These are phyloP conservation scores for Podabrus alpinus DNA, from an alignment of 2,888 invertebrate genomes.

Conservation along the genomic window DNA sequence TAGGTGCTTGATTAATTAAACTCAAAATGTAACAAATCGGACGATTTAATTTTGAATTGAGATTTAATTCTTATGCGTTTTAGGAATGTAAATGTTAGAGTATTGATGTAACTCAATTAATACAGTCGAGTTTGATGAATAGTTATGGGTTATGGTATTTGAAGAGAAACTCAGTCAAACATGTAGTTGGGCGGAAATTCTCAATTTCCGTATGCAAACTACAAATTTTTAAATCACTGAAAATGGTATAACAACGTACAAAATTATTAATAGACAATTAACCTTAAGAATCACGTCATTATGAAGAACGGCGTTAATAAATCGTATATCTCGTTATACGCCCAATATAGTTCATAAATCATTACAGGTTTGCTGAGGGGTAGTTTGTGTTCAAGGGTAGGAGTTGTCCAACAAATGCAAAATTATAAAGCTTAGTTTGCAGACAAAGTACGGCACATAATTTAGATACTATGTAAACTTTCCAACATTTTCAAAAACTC, in stretches of 20 bases:
- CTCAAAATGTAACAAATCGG: neutral
- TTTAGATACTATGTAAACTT: constrained; percentile 7
- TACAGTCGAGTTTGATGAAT: neutral
- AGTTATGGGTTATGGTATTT: neutral
- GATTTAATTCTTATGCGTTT: neutral
- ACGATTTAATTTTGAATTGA: neutral
- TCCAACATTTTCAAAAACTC: neutral
- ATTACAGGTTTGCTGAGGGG: constrained; percentile 17
- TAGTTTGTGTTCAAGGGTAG: constrained; percentile 10
- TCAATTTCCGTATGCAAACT: constrained; percentile 8
- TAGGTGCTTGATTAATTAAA: neutral
- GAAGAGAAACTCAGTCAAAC: constrained; percentile 9
- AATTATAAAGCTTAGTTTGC: constrained; percentile 13
- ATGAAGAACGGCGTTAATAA: constrained; percentile 18
- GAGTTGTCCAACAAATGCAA: constrained; percentile 17
- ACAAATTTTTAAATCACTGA: neutral
- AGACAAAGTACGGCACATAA: constrained; percentile 18
- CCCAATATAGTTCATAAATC: constrained; percentile 19
- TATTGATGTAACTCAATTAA: constrained; percentile 7
- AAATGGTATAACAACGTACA: constrained; percentile 5
- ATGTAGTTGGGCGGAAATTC: constrained; percentile 6
- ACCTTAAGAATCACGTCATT: constrained; percentile 17
- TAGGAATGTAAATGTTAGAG: neutral
- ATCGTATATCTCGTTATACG: constrained; percentile 19
- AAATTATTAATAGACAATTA: constrained; percentile 19